Conservation (phyloP, 2,888 invertebrate species). For the Rotaria macrura region DNA sequence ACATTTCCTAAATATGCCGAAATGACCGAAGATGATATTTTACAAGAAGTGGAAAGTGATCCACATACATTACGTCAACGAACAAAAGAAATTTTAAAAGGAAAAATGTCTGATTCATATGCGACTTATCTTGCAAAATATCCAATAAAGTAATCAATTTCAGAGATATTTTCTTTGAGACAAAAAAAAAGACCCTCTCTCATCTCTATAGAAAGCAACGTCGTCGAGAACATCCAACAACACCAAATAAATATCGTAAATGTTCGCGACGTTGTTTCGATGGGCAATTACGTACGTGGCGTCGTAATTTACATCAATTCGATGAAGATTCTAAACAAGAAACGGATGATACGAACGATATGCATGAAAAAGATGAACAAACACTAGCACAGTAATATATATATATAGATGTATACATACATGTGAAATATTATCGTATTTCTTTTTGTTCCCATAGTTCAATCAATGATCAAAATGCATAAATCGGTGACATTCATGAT, state of each 20-base stretch:
- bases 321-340: constrained; percentile 23
- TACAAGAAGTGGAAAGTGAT: constrained; percentile 1
- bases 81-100: constrained; percentile 13
- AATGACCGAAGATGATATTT: constrained; percentile 9
- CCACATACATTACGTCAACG: constrained; percentile 21
- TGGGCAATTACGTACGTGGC: constrained; percentile 30
- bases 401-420: too few species aligned
- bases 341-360: neutral
- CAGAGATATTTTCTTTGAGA: neutral
- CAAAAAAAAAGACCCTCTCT: neutral
- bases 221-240: neutral
- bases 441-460: neutral
- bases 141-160: neutral
- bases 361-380: neutral
- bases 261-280: constrained; percentile 32
- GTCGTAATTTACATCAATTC: constrained; percentile 26
- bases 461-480: neutral
- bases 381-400: neutral
- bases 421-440: too few species aligned
- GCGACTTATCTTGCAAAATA: neutral
- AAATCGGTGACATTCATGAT: neutral
- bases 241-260: constrained; percentile 28
- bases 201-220: neutral
- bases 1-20: neutral
- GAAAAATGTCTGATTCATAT: constrained; percentile 7